Evolutionary conservation across 2,888 invertebrate species (phyloP), one percentile per base, ranked within the genome.

Genomic region (Lepidocyrtoides sp.): DNA sequence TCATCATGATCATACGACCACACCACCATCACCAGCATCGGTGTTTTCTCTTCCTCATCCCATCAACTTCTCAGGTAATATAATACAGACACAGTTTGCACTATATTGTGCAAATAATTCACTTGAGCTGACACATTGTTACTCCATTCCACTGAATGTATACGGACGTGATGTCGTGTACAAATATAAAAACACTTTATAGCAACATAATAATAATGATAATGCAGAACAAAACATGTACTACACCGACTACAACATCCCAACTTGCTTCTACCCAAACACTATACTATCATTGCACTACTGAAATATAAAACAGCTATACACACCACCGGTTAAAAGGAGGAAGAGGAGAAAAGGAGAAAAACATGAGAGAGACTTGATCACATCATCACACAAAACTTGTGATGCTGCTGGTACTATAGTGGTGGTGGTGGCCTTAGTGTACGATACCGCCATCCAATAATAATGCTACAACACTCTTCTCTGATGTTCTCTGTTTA

Each of bases 21-120:
- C 23, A 48, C 79, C 36, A 87, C 57, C 60, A 20, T 60, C 69
- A 60, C 12, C 60, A 32, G 54, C 54, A 81, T 20, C 57, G 20
- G 20, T 26, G 23, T 77, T 75, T 29, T 48, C 23, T 75, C 26
- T 48, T 20, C 29, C 63, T 57, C 89, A 89, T 89, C 89, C 83
- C 89, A 84, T 89, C 77, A 84, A 89, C 32, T 89, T 77, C 77
- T 77, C 89, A 89, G 89, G 89, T 89, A 89, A 77, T 75, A 75
- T 75, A 72, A 83, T 82, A 89, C 29, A 77, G 44, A 69, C 72
- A 41, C 60, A 91, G 88, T 91, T 79, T 91, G 84, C 82, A 75
- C 89, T 91, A 81, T 91, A 91, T 89, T 85, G 89, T 89, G 91
- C 92, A 92, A 91, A 92, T 92, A 92, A 92, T 89, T 92, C 91